These are phyloP conservation scores for Rhynchotus rufescens DNA, from an alignment of 2,797 vertebrate species.

Conservation along the genomic window DNA sequence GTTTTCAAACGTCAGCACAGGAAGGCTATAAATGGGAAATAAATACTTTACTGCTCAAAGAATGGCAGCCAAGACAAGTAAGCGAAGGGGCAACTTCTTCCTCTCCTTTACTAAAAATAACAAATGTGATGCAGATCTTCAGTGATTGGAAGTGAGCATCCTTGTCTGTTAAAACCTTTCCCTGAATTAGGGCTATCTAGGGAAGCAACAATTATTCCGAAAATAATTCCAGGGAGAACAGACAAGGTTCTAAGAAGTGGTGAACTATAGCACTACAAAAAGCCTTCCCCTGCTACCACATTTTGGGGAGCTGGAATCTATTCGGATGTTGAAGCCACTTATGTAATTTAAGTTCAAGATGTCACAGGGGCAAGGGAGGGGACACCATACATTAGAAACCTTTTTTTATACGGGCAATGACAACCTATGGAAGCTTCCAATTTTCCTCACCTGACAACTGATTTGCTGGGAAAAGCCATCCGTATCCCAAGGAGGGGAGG, in stretches of 20 bases:
- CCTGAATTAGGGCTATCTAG: background rate
- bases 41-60: background rate
- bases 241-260: background rate
- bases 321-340: background rate
- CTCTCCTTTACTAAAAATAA: background rate
- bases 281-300: background rate
- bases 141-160: background rate
- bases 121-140: background rate
- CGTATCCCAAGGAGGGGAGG: rapidly evolving
- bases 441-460: background rate
- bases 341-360: conserved; percentile 32
- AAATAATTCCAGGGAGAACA: background rate
- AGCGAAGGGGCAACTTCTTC: background rate
- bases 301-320: background rate
- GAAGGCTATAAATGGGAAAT: background rate
- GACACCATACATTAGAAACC: background rate
- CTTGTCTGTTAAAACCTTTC: background rate
- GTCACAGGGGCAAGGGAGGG: background rate
- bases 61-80: background rate
- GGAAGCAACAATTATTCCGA: background rate
- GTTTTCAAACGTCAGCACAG: background rate
- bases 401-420: background rate
- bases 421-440: background rate
- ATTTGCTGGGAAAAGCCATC: background rate
- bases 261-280: background rate